Conservation (phyloP, 2,797 vertebrate genomes). For the Chelmon rostratus region DNA sequence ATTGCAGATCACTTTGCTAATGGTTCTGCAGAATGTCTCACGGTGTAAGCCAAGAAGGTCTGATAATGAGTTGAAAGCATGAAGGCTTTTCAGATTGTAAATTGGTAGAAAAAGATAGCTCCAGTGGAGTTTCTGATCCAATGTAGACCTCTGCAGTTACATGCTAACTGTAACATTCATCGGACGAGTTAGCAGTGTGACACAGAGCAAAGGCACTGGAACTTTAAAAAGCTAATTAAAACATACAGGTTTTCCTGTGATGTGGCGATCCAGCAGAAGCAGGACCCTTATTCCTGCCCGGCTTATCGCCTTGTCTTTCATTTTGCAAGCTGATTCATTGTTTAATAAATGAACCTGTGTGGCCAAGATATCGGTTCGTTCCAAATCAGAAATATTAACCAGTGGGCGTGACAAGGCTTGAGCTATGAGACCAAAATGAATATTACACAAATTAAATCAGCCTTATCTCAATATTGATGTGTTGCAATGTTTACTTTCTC, state of each 20-base stretch:
- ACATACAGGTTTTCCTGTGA: conserved; percentile 17
- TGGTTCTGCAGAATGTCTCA: conserved; percentile 64
- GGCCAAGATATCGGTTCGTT: background rate
- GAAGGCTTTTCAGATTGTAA: conserved; percentile 61
- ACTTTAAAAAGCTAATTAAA: conserved; percentile 42
- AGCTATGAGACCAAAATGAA: conserved; percentile 14
- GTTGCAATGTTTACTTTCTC: background rate
- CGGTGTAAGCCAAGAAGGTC: conserved; percentile 66
- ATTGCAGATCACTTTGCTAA: conserved; percentile 78
- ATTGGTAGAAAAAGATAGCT: conserved; percentile 43
- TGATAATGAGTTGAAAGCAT: conserved; percentile 72
- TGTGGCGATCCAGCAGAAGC: conserved; percentile 14
- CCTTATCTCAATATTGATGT: background rate
- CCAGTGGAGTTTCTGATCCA: conserved; percentile 46
- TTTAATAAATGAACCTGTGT: background rate
- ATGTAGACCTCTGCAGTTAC: conserved; percentile 31
- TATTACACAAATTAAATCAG: background rate
- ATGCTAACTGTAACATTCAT: conserved; percentile 30
- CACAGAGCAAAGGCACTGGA: conserved; percentile 7
- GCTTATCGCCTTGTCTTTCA: conserved; percentile 9
- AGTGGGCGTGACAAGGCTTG: background rate
- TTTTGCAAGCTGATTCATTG: background rate
- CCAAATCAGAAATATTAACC: no score
- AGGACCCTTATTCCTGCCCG: background rate
- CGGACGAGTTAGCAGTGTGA: conserved; percentile 17